phyloP scores from a whole-genome alignment of 2,888 invertebrate species.

The Eulithis prunata region DNA sequence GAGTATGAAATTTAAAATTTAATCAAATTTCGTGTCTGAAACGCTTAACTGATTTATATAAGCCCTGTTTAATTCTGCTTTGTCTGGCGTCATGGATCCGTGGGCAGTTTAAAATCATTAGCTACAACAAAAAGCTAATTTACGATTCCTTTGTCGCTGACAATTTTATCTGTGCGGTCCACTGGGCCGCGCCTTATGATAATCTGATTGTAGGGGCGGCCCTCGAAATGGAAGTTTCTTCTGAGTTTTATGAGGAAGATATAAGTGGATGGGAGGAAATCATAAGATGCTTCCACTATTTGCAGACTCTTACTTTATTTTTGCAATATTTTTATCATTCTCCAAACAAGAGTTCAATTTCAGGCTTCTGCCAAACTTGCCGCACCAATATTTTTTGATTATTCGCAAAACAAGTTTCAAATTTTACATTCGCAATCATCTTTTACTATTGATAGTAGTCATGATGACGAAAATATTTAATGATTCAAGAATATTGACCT shows the following conservation, averaged over 20 bases:
- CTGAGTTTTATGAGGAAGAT: conserved; percentile 35
- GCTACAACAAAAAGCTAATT: conserved; percentile 56
- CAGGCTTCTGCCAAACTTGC: no score
- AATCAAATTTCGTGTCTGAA: conserved; percentile 26
- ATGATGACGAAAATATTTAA: no score
- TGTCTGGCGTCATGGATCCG: conserved; percentile 49
- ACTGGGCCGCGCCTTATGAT: conserved; percentile 69
- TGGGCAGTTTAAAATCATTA: conserved; percentile 66
- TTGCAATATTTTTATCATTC: no score
- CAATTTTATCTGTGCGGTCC: conserved; percentile 78
- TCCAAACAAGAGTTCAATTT: no score
- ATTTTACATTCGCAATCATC: no score
- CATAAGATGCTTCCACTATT: conserved; percentile 11
- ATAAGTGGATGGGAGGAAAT: conserved; percentile 32
- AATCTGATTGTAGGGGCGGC: conserved; percentile 64
- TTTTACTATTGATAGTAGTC: no score
- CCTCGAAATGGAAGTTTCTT: conserved; percentile 38
- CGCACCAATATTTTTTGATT: no score
- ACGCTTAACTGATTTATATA: conserved; percentile 29
- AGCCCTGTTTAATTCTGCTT: conserved; percentile 37
- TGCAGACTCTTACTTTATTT: not conserved
- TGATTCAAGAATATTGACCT: not conserved
- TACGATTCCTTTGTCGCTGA: conserved; percentile 66
- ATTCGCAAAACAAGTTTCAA: no score
- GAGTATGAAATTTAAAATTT: not conserved